phyloP scores from a whole-genome alignment of 1,140 invertebrate species.

The Himalopsyche phryganea region DNA sequence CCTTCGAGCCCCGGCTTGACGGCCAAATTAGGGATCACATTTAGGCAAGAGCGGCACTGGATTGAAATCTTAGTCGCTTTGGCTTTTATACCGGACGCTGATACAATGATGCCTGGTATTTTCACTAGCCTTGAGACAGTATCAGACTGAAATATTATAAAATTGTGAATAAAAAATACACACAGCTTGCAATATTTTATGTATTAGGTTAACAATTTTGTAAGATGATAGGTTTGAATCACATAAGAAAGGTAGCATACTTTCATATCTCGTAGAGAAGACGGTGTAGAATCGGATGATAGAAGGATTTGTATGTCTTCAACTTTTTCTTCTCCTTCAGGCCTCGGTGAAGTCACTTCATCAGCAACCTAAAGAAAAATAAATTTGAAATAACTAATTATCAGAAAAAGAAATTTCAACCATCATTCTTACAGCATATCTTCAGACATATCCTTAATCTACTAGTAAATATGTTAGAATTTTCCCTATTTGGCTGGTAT shows the following conservation, averaged over 20 bases:
- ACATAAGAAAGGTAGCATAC: conserved; percentile 44
- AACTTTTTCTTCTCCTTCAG: conserved; percentile 84
- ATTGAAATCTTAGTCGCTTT: conserved; percentile 95
- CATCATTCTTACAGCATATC: too few relatives aligned
- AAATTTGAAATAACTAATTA: not conserved
- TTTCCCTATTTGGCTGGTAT: too few relatives aligned
- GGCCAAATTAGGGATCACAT: conserved; percentile 82
- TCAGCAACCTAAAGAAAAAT: conserved; percentile 67
- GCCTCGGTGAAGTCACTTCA: conserved; percentile 90
- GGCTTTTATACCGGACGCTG: conserved; percentile 88
- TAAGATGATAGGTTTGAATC: conserved; percentile 10
- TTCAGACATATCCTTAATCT: too few relatives aligned
- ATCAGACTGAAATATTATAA: conserved; percentile 72
- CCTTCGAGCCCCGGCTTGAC: conserved; percentile 96
- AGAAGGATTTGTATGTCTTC: conserved; percentile 94
- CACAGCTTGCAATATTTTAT: not conserved
- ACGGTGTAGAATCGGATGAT: conserved; percentile 78
- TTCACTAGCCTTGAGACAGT: conserved; percentile 91
- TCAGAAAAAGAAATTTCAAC: too few relatives aligned
- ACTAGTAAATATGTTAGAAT: too few relatives aligned
- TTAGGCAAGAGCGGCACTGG: conserved; percentile 92
- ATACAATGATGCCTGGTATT: conserved; percentile 93
- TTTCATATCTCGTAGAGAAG: conserved; percentile 81
- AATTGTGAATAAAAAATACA: not conserved
- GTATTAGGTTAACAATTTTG: conserved; percentile 10